Evolutionary conservation across 2,888 invertebrate species (phyloP), one percentile per base, ranked within the genome.

Genomic region (Pycnomerus fuliginosus): DNA sequence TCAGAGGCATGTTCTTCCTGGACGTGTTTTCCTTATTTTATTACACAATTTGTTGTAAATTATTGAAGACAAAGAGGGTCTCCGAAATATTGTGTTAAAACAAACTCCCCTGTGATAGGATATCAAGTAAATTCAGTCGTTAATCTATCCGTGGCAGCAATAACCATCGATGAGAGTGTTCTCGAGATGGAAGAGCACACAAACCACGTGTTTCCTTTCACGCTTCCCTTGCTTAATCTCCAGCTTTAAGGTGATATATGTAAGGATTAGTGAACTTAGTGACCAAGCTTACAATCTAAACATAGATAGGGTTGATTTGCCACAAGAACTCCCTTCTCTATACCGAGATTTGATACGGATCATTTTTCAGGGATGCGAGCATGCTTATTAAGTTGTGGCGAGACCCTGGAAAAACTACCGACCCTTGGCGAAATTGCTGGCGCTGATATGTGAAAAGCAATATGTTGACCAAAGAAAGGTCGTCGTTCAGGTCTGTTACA

Each of bases 171-270:
- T n/a, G n/a, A n/a, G n/a, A n/a, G n/a, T n/a, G n/a, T n/a, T n/a
- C n/a, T n/a, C n/a, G n/a, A n/a, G n/a, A n/a, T n/a, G n/a, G n/a
- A n/a, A n/a, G n/a, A n/a, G n/a, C n/a, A n/a, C n/a, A n/a, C n/a
- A n/a, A n/a, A 23, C 27, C 14, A 31, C 24, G 29, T 35, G 32
- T 31, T 25, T 40, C 29, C 46, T 37, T 37, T 46, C 42, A 47
- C 37, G 42, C 34, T 48, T 47, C 47, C 54, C 44, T 48, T 52
- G 51, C 58, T 50, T 52, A 53, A 58, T 59, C 57, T 39, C 41
- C 38, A 48, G 58, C 53, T 60, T 56, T 52, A 34, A 47, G 46
- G 58, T 61, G 60, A 62, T 60, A 56, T 59, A 62, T 59, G 57
- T 50, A 46, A 35, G 58, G 58, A 54, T 62, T 56, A 56, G 42